Conservation (phyloP, 2,888 invertebrate species). For the Cosmorhoe ocellata region DNA sequence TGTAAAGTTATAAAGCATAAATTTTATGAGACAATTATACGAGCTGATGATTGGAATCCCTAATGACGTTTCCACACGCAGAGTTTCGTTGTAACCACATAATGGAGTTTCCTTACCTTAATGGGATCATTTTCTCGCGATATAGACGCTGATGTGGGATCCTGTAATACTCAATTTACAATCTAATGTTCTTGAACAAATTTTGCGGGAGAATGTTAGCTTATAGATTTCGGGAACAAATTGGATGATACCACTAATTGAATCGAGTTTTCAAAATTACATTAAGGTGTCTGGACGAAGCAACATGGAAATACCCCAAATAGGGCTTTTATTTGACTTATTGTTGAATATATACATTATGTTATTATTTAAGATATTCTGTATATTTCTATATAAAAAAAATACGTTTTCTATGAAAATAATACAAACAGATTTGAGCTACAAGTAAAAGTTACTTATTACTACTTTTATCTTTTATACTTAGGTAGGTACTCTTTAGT, state of each 20-base stretch:
- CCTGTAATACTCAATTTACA: constrained; percentile 46
- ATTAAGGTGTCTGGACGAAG: too few species aligned
- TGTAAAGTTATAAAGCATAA: constrained; percentile 5
- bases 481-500: not conserved
- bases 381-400: too few species aligned
- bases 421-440: too few species aligned
- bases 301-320: too few species aligned
- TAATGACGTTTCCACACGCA: constrained; percentile 63
- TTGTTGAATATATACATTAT: too few species aligned
- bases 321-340: too few species aligned
- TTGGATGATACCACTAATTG: not conserved
- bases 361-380: too few species aligned
- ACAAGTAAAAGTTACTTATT: too few species aligned
- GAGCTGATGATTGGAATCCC: constrained; percentile 42
- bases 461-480: too few species aligned
- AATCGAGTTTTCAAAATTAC: not conserved
- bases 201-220: constrained; percentile 8
- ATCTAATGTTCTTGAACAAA: constrained; percentile 32
- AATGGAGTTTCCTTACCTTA: constrained; percentile 69
- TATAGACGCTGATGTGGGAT: constrained; percentile 47
- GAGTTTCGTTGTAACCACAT: constrained; percentile 67
- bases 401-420: too few species aligned
- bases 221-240: constrained; percentile 18
- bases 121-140: constrained; percentile 69
- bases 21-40: constrained; percentile 29